Percentiles rank a stretch among this genome's conserved stretches.
These are phyloP conservation scores for Orthosia cruda DNA, from an alignment of 2,888 invertebrate genomes.

Conservation along the genomic window DNA sequence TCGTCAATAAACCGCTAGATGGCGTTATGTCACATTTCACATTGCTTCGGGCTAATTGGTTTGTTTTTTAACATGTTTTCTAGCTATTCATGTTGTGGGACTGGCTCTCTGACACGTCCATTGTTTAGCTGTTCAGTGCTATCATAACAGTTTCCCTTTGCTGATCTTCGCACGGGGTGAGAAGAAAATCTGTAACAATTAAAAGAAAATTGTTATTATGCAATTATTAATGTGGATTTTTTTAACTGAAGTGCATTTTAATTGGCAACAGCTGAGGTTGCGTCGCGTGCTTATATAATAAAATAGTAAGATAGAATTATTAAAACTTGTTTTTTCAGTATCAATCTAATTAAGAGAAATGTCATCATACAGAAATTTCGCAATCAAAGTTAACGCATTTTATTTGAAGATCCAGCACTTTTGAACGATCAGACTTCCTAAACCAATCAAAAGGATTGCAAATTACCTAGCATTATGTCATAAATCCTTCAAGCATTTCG, in stretches of 20 bases:
- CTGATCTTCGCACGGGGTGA: constrained; percentile 75
- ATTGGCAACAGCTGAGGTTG: constrained; percentile 8
- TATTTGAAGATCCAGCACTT: constrained; percentile 4
- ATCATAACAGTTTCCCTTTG: constrained; percentile 73
- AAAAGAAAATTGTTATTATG: constrained; percentile 70
- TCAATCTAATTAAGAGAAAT: neutral
- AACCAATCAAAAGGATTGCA: constrained; percentile 15
- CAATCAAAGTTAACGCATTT: neutral
- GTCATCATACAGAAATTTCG: neutral
- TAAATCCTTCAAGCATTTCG: neutral
- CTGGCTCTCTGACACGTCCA: constrained; percentile 73
- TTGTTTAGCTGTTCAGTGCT: constrained; percentile 74
- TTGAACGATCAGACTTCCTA: constrained; percentile 17
- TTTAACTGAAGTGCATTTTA: constrained; percentile 34
- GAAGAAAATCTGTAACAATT: constrained; percentile 86
- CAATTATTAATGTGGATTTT: constrained; percentile 31
- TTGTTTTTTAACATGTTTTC: constrained; percentile 80
- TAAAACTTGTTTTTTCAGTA: neutral
- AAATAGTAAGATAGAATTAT: neutral
- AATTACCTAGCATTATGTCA: neutral
- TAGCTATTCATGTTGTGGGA: constrained; percentile 80
- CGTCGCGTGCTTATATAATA: constrained; percentile 29
- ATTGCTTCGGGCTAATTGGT: constrained; percentile 61
- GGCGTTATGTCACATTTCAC: constrained; percentile 86
- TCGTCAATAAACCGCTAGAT: constrained; percentile 79